Evolutionary conservation across 2,113 vertebrate genomes (phyloP).

Genomic region (Balaenoptera acutorostrata): DNA sequence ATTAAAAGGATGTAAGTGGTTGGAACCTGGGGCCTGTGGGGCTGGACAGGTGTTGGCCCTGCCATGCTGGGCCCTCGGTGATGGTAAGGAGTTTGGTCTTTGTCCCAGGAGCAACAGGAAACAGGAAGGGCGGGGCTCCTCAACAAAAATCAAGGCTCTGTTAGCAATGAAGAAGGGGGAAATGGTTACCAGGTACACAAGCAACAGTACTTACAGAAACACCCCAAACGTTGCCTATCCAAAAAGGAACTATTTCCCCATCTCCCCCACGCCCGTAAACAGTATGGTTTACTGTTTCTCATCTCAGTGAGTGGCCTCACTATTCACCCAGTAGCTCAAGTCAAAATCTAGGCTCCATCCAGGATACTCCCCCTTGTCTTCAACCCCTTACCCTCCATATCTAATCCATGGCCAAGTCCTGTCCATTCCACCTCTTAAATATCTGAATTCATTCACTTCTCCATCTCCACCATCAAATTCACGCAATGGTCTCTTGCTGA

Average conservation of each 20-base stretch:
- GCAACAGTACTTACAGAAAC: not conserved
- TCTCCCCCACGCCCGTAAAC: not conserved
- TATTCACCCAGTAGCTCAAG: not conserved
- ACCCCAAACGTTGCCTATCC: not conserved
- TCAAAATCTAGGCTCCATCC: not conserved
- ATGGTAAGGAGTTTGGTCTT: not conserved
- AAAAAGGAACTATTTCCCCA: not conserved
- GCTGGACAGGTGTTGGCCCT: not conserved
- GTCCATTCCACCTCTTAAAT: not conserved
- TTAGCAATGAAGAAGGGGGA: not conserved
- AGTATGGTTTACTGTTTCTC: not conserved
- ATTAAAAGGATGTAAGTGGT: not conserved
- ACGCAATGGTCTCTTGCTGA: fast-evolving
- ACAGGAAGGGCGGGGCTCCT: not conserved
- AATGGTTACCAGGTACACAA: not conserved
- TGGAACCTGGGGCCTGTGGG: not conserved
- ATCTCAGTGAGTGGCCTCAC: not conserved
- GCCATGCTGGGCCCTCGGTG: not conserved
- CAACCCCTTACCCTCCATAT: fast-evolving
- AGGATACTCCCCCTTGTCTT: not conserved
- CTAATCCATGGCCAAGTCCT: not conserved
- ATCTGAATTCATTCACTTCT: not conserved
- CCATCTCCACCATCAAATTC: not conserved
- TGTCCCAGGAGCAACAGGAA: not conserved
- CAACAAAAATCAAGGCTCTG: not conserved